Evolutionary conservation across 1,140 invertebrate species (phyloP), one percentile per base, ranked within the genome.

Genomic region (Cataglyphis hispanica): DNA sequence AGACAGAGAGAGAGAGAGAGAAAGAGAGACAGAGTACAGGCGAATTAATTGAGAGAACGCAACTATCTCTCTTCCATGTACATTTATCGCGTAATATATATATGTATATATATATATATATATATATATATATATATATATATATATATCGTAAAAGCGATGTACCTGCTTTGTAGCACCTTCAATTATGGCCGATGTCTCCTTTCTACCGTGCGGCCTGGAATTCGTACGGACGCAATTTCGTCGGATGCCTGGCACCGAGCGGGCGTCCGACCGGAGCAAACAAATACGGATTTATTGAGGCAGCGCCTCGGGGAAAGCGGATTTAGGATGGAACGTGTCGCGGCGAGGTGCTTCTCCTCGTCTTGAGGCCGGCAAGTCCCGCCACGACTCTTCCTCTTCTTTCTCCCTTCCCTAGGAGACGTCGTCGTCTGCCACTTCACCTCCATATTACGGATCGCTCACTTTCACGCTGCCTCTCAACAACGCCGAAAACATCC

Each of bases 211-310:
- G 67, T n/a, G 53, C 66, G 13, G 19, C 67, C 67, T 60, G 78
- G 78, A 83, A 83, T 72, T 83, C 66, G 72, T 83, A 27, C 56
- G 37, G 78, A 83, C n/a, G 78, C 67, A 83, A 83, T 83, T 83
- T 83, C 78, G 37, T 61, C 25, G 78, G 53, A 61, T 34, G 67
- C 46, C 22, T 22, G 16, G 40, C 37, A 31, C 53, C 53, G 19
- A 16, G 25, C 64, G 19, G 46, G 25, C 64, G 50, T 81, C 78
- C 77, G 34, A 80, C 64, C 66, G 37, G 37, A 72, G 78, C 78
- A 83, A 83, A 83, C 78, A 83, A 83, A 83, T 83, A 83, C 78
- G 78, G 67, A 83, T 83, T 83, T 83, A 83, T 83, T 67, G 78
- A 70, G 78, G 40, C 56, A 61, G 37, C 78, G 78, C 67, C 78